A percentile compares a stretch with the other conserved stretches of the same genome.
These are phyloP conservation scores for Aplysina aerophoba DNA, from an alignment of 37 sponge, comb jelly and placozoan species.

Conservation along the genomic window DNA sequence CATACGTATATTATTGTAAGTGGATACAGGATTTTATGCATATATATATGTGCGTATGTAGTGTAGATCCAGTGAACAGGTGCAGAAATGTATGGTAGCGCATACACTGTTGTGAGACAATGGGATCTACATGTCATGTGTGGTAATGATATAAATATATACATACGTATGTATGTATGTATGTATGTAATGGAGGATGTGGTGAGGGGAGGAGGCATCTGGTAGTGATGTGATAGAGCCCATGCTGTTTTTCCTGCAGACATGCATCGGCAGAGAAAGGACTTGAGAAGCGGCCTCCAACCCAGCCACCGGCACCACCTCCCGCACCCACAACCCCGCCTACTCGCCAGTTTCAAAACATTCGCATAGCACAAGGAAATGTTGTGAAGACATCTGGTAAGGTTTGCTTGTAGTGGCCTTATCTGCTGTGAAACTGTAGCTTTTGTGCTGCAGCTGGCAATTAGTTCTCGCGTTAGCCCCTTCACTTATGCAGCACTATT, in stretches of 20 bases:
- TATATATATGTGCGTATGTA: background rate
- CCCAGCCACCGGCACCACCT: constrained; percentile 2
- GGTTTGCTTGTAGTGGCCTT: background rate
- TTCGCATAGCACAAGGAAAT: constrained; percentile 55
- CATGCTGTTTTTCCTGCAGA: background rate
- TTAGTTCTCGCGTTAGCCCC: background rate
- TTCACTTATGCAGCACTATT: background rate
- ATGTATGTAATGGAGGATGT: no score
- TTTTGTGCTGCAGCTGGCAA: no score
- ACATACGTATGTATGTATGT: background rate
- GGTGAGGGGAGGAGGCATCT: no score
- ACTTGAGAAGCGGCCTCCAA: constrained; percentile 22
- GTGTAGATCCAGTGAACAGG: background rate
- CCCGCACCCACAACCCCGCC: constrained; percentile 43
- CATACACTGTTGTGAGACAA: background rate
- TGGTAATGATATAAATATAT: background rate
- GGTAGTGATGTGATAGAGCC: background rate
- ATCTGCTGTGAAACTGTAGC: no score
- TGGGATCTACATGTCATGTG: background rate
- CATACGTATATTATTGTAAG: background rate
- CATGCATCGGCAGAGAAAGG: constrained; percentile 1
- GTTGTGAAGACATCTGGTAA: constrained; percentile 55
- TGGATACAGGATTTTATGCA: background rate
- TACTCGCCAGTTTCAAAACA: constrained; percentile 58
- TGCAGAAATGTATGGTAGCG: background rate